These are phyloP conservation scores for Lordiphosa mommai DNA, from an alignment of 1,140 invertebrate genomes.

Conservation along the genomic window DNA sequence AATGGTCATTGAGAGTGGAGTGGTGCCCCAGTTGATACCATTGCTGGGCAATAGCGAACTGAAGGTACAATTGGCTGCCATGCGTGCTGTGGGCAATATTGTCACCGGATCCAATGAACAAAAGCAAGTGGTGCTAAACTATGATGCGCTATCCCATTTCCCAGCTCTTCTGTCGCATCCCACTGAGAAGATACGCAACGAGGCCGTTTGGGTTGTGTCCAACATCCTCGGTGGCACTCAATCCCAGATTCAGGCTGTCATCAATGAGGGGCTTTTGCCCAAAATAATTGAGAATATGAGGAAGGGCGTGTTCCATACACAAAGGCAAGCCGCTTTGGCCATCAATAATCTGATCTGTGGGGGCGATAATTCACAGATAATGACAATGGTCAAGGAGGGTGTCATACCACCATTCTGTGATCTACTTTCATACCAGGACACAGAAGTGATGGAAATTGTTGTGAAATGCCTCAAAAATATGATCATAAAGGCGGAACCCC, in stretches of 20 bases:
- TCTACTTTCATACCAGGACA: conserved; percentile 93
- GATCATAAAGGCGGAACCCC: conserved; percentile 89
- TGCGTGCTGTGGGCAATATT: conserved; percentile 98
- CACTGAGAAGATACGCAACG: conserved; percentile 89
- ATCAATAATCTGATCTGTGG: conserved; percentile 99
- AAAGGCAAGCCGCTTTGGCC: conserved; percentile 99
- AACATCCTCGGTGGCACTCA: conserved; percentile 99
- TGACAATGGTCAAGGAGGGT: conserved; percentile 91
- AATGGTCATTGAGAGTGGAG: conserved; percentile 97
- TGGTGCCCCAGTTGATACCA: conserved; percentile 96
- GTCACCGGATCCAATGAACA: conserved; percentile 99
- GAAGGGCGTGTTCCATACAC: conserved; percentile 98
- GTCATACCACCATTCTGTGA: conserved; percentile 95
- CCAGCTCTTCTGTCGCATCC: conserved; percentile 92
- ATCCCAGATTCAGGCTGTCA: conserved; percentile 97
- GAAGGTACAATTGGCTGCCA: conserved; percentile 97
- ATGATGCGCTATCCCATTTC: conserved; percentile 95
- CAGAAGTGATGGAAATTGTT: conserved; percentile 92
- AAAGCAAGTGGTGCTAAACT: conserved; percentile 96
- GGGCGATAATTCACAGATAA: conserved; percentile 94
- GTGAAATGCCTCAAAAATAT: conserved; percentile 96
- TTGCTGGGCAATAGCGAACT: conserved; percentile 97
- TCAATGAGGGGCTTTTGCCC: conserved; percentile 95
- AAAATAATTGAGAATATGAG: conserved; percentile 95
- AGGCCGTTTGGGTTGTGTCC: conserved; percentile 99